Evolutionary conservation across 2,797 vertebrate genomes (phyloP), one percentile per base, ranked within the genome.

Genomic region (Furcifer pardalis): DNA sequence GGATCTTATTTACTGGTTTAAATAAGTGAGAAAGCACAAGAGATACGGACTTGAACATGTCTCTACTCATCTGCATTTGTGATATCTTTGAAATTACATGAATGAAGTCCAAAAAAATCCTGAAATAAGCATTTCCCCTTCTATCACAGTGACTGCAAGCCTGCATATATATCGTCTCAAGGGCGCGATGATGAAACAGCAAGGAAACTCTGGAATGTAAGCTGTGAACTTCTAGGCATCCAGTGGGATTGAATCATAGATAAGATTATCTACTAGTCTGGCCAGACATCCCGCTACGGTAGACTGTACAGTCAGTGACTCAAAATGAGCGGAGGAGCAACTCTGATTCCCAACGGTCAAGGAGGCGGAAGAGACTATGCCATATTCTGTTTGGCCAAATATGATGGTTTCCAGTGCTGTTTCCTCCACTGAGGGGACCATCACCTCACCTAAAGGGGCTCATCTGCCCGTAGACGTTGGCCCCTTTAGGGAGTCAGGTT

Each of bases 201-300:
- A 0, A 94, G 94, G 87, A 95, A 94, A 76, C 95, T 98, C 79
- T 98, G 97, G 97, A 95, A 96, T 4, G 90, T 94, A 91, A 98
- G 98, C 95, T 97, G 97, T 77, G 97, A 98, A 83, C 96, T 97
- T n/a, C 96, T 98, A 2, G 97, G 96, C 23, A 97, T 98, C 60
- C 94, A 96, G 83, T 98, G 97, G 98, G 93, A 97, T 10, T 82
- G 68, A 87, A n/a, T 37, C 27, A 52, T 37, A 32, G 40, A 2
- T n/a, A 5, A 71, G 8, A 6, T 82, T 37, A 66, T 46, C 60
- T 84, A 40, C n/a, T 79, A 0, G 0, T 4, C n/a, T n/a, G n/a
- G n/a, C n/a, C n/a, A n/a, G 32, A 35, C 77, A 37, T 10, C 15
- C 72, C 44, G 15, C 68, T 30, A 60, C 27, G 21, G 25, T 60